Evolutionary conservation across 1,140 invertebrate species (phyloP).

Genomic region (Ceratina japonica): DNA sequence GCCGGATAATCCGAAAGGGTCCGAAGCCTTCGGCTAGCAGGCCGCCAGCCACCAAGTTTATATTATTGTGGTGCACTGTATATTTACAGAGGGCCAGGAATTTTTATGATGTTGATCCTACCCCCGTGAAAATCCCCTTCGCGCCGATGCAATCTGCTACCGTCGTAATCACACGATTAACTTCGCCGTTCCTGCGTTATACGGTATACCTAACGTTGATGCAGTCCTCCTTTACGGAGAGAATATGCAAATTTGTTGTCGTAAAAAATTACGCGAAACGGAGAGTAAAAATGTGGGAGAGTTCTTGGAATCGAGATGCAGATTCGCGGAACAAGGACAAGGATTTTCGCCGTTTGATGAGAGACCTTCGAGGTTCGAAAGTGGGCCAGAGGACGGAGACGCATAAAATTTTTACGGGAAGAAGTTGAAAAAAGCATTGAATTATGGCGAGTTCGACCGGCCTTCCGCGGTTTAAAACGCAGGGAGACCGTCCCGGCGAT

Average conservation of each 20-base stretch:
- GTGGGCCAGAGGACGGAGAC: not conserved
- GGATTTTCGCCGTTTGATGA: not conserved
- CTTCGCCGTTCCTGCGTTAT: no score
- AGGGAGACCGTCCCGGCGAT: not conserved
- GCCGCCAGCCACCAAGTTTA: slow-evolving; percentile 53
- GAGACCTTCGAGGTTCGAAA: not conserved
- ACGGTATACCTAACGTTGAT: no score
- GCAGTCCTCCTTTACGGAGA: no score
- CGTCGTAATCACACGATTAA: no score
- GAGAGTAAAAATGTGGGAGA: no score
- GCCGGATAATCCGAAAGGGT: slow-evolving; percentile 46
- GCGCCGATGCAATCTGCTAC: no score
- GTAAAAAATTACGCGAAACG: no score
- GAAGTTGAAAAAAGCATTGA: not conserved
- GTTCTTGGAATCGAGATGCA: not conserved
- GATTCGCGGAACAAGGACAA: not conserved
- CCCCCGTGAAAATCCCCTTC: no score
- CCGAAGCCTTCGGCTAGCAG: slow-evolving; percentile 40
- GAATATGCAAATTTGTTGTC: no score
- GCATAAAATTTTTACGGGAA: not conserved
- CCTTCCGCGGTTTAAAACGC: not conserved
- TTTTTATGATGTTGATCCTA: slow-evolving; percentile 72
- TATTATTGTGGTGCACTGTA: slow-evolving; percentile 66
- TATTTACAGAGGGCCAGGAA: slow-evolving; percentile 72
- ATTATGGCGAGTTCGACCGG: no score